Evolutionary conservation across 2,113 vertebrate genomes (phyloP), one percentile per base, ranked within the genome.

Genomic region (Forbesichthys agassizii): DNA sequence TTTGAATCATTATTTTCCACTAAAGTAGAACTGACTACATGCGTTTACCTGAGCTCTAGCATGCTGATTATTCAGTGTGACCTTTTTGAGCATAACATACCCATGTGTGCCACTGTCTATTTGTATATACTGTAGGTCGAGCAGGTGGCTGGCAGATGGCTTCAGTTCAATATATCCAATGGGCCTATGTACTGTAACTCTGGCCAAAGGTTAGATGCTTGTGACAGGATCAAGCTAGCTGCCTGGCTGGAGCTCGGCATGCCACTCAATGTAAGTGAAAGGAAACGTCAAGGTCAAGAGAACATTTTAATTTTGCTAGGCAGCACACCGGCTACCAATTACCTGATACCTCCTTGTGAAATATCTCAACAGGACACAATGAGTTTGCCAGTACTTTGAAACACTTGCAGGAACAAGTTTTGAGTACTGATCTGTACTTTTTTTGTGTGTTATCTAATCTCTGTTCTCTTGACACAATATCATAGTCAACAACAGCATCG

Each of bases 91-190:
- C 36, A 8, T 42, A 42, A 5, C 4, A 42, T 8, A 42, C 5
- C 36, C 36, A 42, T 42, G 36, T 42, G 5, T 42, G 36, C 13
- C 52, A 54, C 13, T 13, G 13, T 56, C 14, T 56, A 20, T 11
- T 9, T 20, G 18, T 33, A 14, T 14, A 1, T 36, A 16, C 16
- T 16, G 16, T 16, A 60, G 36, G 48, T 49, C 13, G 0, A 61
- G 47, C 77, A 83, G 74, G 69, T 83, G 80, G 74, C 20, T 74
- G 61, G 66, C 16, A 68, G 62, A 13, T 81, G 71, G 78, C 49
- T 72, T 0, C 12, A 48, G 54, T 54, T 54, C 52, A n/a, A 27
- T 54, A 54, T 14, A 62, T 66, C 46, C n/a, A 7, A 27, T 27
- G 3, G 27, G 27, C 27, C 13, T 13, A 66, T 47, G 55, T 20